A percentile compares a stretch with the other conserved stretches of the same genome.
These are phyloP conservation scores for Ciconia stormi DNA, from an alignment of 2,113 vertebrate species.

Conservation along the genomic window DNA sequence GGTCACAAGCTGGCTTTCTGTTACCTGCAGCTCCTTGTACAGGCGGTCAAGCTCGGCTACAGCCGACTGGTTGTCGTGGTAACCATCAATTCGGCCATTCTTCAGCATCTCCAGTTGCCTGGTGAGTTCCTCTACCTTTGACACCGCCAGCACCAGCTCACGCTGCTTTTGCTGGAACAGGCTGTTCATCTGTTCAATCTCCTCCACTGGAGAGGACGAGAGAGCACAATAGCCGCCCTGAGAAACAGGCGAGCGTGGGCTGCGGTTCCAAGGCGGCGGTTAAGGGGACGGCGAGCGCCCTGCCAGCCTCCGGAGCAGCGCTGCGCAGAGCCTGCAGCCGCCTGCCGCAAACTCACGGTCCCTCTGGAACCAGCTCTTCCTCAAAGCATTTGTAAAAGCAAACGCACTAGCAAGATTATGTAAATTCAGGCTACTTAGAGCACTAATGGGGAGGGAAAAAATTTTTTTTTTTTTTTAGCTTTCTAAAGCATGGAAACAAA, in stretches of 20 bases:
- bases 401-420: neutral
- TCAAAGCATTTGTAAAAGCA: neutral
- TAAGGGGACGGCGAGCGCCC: slow-evolving; percentile 8
- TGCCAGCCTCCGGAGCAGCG: neutral
- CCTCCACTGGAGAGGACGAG: slow-evolving; percentile 83
- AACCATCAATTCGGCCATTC: slow-evolving; percentile 88
- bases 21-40: slow-evolving; percentile 97
- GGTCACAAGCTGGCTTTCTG: neutral
- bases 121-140: slow-evolving; percentile 93
- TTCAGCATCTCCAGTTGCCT: slow-evolving; percentile 95
- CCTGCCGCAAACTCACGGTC: neutral
- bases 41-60: slow-evolving; percentile 93
- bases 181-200: slow-evolving; percentile 98
- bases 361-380: neutral
- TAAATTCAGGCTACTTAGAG: neutral
- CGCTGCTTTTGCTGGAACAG: slow-evolving; percentile 97
- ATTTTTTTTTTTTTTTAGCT: neutral
- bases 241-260: slow-evolving; percentile 44
- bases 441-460: neutral
- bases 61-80: slow-evolving; percentile 88
- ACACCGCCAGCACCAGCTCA: slow-evolving; percentile 89
- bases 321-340: neutral
- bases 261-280: neutral
- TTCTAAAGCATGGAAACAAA: neutral
- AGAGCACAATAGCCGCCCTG: slow-evolving; percentile 58